These are phyloP conservation scores for Rhadina sibilatrix DNA, from an alignment of 2,113 vertebrate species.

Conservation along the genomic window DNA sequence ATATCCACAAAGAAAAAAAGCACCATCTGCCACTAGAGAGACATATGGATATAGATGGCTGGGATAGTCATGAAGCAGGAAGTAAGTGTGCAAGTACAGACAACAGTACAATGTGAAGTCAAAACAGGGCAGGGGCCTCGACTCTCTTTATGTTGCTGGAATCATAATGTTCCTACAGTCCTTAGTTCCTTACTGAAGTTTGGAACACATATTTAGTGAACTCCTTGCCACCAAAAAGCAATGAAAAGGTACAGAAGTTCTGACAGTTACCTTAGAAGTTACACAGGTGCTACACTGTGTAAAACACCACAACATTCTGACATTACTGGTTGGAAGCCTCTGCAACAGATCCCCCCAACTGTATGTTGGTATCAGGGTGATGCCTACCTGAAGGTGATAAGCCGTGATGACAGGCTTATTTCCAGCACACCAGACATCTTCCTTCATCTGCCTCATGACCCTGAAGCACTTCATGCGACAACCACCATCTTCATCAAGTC, in stretches of 20 bases:
- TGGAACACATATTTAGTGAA: not conserved
- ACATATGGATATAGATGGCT: not conserved
- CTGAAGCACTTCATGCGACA: slow-evolving; percentile 80
- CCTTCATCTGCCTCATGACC: slow-evolving; percentile 80
- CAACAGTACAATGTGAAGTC: not conserved
- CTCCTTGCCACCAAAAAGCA: not conserved
- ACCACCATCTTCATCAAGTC: slow-evolving; percentile 83
- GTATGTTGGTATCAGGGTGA: not conserved
- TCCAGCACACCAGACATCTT: slow-evolving; percentile 83
- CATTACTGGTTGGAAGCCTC: not conserved
- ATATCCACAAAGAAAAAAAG: not conserved
- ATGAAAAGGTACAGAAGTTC: not conserved
- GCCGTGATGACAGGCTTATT: slow-evolving; percentile 78
- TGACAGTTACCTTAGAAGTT: not conserved
- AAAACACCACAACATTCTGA: not conserved
- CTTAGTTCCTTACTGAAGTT: not conserved
- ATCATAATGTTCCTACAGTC: not conserved
- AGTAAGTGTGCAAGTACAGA: not conserved
- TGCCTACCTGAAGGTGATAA: slow-evolving; percentile 82
- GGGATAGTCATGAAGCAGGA: not conserved
- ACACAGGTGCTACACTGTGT: not conserved
- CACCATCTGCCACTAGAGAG: not conserved
- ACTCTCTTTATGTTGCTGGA: not conserved
- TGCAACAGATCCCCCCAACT: not conserved
- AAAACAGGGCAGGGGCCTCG: not conserved